Evolutionary conservation across 2,888 invertebrate genomes (phyloP).

Genomic region (Drosophila eohydei): DNA sequence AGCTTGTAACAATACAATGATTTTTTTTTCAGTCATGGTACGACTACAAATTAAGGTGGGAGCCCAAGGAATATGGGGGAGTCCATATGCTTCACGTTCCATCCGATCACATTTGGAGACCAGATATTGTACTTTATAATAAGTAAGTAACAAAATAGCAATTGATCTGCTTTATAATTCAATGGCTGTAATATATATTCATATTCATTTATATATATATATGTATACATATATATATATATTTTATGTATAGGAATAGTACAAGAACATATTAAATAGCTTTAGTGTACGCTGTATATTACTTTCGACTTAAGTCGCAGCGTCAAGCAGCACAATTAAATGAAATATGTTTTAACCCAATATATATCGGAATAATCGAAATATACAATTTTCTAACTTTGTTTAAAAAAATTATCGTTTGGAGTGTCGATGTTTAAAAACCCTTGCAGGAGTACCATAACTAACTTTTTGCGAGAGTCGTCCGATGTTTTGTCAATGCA

Average conservation of each 20-base stretch:
- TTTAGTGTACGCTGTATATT: slow-evolving; percentile 3
- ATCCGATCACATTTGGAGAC: slow-evolving; percentile 93
- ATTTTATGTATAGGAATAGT: background rate
- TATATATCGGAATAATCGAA: background rate
- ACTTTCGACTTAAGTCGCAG: background rate
- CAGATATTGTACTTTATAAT: slow-evolving; percentile 93
- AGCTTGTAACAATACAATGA: background rate
- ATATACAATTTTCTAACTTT: background rate
- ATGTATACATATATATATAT: background rate
- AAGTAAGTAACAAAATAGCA: slow-evolving; percentile 87
- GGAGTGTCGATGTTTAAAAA: background rate
- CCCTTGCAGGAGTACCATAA: background rate
- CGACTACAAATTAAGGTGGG: slow-evolving; percentile 94
- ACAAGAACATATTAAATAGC: background rate
- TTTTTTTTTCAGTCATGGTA: slow-evolving; percentile 89
- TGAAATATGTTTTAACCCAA: too few species aligned
- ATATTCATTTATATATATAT: background rate
- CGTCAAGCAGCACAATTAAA: background rate
- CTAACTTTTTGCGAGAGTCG: background rate
- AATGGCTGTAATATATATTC: slow-evolving; percentile 3
- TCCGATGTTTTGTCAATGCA: background rate
- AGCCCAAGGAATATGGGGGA: slow-evolving; percentile 93
- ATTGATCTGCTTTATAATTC: background rate
- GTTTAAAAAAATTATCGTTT: background rate
- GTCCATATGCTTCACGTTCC: slow-evolving; percentile 94